Percentiles rank a stretch among this genome's conserved stretches.
These are phyloP conservation scores for Chitala chitala DNA, from an alignment of 2,113 vertebrate genomes.

Conservation along the genomic window DNA sequence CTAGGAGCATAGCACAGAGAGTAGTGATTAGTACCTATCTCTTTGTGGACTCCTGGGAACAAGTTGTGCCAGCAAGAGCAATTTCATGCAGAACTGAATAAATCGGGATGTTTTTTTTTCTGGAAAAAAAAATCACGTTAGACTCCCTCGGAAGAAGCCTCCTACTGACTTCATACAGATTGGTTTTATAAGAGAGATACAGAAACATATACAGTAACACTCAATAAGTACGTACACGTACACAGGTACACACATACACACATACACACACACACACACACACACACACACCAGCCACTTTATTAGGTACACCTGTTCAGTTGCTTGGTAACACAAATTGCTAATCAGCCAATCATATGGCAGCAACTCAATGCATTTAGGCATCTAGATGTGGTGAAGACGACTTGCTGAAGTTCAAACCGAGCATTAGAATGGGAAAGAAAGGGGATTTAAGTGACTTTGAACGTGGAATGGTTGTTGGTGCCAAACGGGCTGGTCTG, in stretches of 20 bases:
- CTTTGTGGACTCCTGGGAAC: conserved; percentile 23
- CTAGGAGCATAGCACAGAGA: conserved; percentile 34
- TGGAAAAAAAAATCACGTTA: background rate
- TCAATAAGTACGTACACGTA: background rate
- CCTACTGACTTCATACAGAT: conserved; percentile 21
- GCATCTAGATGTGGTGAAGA: too few species aligned
- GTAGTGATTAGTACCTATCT: conserved; percentile 42
- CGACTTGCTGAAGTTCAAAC: too few species aligned
- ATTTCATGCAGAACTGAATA: conserved; percentile 29
- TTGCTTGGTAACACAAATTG: too few species aligned
- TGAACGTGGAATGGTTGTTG: too few species aligned
- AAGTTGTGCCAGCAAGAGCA: conserved; percentile 27
- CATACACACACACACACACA: background rate
- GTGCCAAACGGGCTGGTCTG: too few species aligned
- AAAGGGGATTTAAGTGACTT: too few species aligned
- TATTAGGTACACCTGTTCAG: too few species aligned
- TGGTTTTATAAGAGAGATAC: background rate
- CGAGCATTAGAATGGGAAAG: too few species aligned
- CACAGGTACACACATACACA: background rate
- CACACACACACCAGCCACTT: background rate
- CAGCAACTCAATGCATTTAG: too few species aligned
- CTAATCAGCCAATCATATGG: too few species aligned
- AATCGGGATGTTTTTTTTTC: conserved; percentile 23
- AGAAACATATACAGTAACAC: background rate
- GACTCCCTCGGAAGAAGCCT: conserved; percentile 11